Evolutionary conservation across 2,113 vertebrate genomes (phyloP), one percentile per base, ranked within the genome.

Genomic region (Motacilla alba): DNA sequence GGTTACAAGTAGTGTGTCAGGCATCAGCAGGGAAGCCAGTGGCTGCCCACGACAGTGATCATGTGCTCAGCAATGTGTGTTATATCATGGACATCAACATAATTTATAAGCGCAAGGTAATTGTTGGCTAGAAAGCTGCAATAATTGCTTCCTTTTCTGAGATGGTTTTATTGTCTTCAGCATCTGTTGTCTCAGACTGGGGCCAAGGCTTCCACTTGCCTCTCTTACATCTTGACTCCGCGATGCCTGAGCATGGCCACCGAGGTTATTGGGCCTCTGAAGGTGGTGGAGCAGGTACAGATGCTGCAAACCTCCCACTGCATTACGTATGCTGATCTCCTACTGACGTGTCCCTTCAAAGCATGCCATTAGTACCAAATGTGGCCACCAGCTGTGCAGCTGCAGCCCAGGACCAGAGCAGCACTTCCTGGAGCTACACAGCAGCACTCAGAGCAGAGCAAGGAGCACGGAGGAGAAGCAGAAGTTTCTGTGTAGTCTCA

Each of bases 301-400:
- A 83, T 84, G 95, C 86, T 73, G 83, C 75, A 83, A 95, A 58
- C 66, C 41, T 95, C 84, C 89, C 66, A 46, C 69, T 63, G 59
- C 50, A 84, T 91, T 92, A 74, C 7, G 10, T 89, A 63, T 72
- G 81, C 94, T 84, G 79, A 81, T 85, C 63, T 83, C 64, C 83
- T 75, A 7, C 91, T 91, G 95, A 89, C 43, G 15, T 84, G 13
- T 15, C 35, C 91, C 88, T 97, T 95, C 90, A 95, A 95, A 97
- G 96, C 72, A 1, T 49, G 86, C 87, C 90, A 72, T 82, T 74
- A 93, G 94, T 89, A 80, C 66, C 83, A 75, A 97, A 95, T 90
- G 89, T 96, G 95, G 95, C 83, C 89, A 80, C 66, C 97, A 97
- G 94, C 94, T 97, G 95, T 93, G 92, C 94, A 88, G 94, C 94